phyloP scores from a whole-genome alignment of 2,797 vertebrate genomes.

The Syndactyla subalaris region DNA sequence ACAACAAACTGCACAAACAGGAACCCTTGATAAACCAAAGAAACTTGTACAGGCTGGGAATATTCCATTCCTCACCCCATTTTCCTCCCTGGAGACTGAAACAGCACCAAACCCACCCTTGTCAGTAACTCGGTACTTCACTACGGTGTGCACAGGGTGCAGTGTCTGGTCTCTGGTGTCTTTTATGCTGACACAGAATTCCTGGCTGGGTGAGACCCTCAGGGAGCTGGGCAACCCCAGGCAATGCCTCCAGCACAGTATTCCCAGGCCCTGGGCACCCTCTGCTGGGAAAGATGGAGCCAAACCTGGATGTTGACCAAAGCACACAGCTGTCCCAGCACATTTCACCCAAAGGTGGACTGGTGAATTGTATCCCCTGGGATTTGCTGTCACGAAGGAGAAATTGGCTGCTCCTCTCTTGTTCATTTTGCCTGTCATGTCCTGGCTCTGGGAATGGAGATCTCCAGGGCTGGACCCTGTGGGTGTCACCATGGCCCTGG shows the following conservation, averaged over 20 bases:
- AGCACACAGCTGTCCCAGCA: background rate
- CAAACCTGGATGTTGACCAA: background rate
- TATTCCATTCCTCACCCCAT: background rate
- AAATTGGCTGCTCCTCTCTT: background rate
- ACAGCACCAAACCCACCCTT: accelerated
- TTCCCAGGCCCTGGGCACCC: slow-evolving; percentile 7
- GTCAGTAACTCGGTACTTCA: background rate
- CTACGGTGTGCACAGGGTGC: accelerated
- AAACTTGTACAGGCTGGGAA: background rate
- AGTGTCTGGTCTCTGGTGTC: background rate
- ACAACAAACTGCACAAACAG: background rate
- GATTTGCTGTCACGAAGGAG: background rate
- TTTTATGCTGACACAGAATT: background rate
- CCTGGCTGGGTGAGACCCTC: background rate
- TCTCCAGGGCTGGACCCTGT: background rate
- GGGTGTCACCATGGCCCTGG: background rate
- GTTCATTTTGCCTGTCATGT: background rate
- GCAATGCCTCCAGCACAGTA: background rate
- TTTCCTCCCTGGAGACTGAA: background rate
- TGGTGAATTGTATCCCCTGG: background rate
- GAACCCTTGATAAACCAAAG: background rate
- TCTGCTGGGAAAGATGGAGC: background rate
- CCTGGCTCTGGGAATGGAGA: background rate
- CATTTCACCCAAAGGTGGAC: background rate
- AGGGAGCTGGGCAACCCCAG: background rate